These are phyloP conservation scores for Drosophila ercepeae DNA, from an alignment of 1,140 invertebrate genomes.

Conservation along the genomic window DNA sequence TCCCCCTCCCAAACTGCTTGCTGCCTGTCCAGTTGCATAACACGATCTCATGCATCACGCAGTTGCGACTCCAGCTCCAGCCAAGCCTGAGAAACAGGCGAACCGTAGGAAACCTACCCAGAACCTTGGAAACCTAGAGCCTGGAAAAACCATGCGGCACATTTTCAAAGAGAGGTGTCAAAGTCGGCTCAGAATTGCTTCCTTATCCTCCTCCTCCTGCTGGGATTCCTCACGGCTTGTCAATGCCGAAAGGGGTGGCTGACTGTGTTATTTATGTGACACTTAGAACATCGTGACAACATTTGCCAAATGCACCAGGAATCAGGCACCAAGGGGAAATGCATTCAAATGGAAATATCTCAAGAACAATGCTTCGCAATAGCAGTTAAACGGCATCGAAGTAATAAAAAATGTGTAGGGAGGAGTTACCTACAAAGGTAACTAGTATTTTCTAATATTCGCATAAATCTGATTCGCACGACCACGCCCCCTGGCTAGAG, in stretches of 20 bases:
- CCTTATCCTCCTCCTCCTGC: slow-evolving; percentile 22
- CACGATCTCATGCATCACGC: slow-evolving; percentile 45
- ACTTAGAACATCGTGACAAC: slow-evolving; percentile 50
- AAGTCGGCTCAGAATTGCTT: slow-evolving; percentile 26
- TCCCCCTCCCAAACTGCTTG: neutral
- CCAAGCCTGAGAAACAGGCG: slow-evolving; percentile 33
- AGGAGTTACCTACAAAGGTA: slow-evolving; percentile 10
- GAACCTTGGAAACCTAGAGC: neutral
- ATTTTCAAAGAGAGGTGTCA: slow-evolving; percentile 46
- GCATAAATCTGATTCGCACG: slow-evolving; percentile 46
- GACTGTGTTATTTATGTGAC: slow-evolving; percentile 58
- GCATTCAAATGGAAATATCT: slow-evolving; percentile 61
- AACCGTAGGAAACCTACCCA: slow-evolving; percentile 6
- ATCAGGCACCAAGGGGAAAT: neutral
- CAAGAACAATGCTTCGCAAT: slow-evolving; percentile 21
- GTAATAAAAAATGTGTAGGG: slow-evolving; percentile 1
- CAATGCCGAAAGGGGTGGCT: slow-evolving; percentile 41
- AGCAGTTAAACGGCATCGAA: slow-evolving; percentile 12
- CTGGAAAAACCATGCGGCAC: slow-evolving; percentile 11
- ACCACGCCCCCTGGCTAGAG: slow-evolving; percentile 31
- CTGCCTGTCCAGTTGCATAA: slow-evolving; percentile 31
- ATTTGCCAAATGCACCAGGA: slow-evolving; percentile 23
- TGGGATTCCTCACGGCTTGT: slow-evolving; percentile 29
- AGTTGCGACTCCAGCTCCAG: slow-evolving; percentile 13
- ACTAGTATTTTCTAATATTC: slow-evolving; percentile 51